Conservation (phyloP, 2,797 vertebrate species). For the Neosilurus hyrtlii region DNA sequence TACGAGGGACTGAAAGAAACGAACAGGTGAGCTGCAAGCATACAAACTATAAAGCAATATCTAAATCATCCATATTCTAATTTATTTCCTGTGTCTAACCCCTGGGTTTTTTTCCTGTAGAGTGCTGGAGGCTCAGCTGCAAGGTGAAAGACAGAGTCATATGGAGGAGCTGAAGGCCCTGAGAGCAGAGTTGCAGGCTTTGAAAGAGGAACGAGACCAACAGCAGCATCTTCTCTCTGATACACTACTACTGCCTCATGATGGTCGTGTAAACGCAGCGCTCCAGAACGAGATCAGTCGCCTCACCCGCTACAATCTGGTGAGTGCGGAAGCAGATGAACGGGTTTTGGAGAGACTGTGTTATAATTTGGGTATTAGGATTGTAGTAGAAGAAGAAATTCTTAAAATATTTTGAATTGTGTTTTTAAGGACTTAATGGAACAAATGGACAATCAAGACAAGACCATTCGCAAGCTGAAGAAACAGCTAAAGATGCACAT, state of each 20-base stretch:
- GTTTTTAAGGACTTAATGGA: conserved; percentile 86
- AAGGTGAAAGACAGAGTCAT: conserved; percentile 78
- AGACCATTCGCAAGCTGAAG: conserved; percentile 88
- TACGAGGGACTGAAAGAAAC: conserved; percentile 95
- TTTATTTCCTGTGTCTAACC: background rate
- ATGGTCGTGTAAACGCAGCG: conserved; percentile 84
- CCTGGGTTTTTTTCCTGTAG: conserved; percentile 62
- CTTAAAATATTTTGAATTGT: background rate
- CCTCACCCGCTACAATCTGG: conserved; percentile 90
- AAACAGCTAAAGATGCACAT: conserved; percentile 88
- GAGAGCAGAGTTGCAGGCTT: conserved; percentile 79
- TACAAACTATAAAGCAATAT: background rate
- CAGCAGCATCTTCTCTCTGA: conserved; percentile 87
- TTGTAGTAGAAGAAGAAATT: background rate
- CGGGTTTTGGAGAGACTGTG: background rate
- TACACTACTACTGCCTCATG: conserved; percentile 84
- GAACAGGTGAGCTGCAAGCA: conserved; percentile 77
- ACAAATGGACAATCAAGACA: conserved; percentile 90
- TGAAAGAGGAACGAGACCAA: conserved; percentile 84
- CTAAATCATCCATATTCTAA: background rate
- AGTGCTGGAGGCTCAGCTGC: conserved; percentile 86
- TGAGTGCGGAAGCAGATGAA: conserved; percentile 52
- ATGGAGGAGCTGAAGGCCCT: conserved; percentile 76
- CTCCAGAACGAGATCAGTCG: conserved; percentile 91
- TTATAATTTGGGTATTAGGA: too few relatives aligned